These are phyloP conservation scores for Andrena minutula DNA, from an alignment of 2,888 invertebrate genomes.

Conservation along the genomic window DNA sequence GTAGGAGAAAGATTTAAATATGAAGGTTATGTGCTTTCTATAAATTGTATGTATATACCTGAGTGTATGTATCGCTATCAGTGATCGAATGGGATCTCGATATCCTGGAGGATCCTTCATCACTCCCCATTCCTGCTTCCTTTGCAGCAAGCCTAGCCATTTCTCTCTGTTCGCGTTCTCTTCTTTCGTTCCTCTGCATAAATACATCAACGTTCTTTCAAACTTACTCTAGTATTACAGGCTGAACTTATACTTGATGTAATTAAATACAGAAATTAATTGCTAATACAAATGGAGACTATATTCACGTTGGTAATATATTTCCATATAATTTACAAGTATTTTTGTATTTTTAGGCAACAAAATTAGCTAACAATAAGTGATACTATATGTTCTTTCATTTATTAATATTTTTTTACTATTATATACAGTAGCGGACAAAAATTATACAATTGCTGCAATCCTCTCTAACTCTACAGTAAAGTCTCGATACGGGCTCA, in stretches of 20 bases:
- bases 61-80: slow-evolving; percentile 89
- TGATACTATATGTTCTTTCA: no score
- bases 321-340: no score
- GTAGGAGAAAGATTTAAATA: neutral
- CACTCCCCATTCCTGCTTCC: slow-evolving; percentile 81
- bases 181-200: slow-evolving; percentile 93
- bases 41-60: slow-evolving; percentile 84
- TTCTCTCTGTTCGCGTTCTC: slow-evolving; percentile 92
- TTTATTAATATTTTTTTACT: no score
- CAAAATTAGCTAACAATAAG: no score
- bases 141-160: slow-evolving; percentile 91
- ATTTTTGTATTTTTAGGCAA: no score
- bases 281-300: no score
- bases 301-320: no score
- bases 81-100: slow-evolving; percentile 84
- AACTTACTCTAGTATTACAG: neutral
- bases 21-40: neutral
- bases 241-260: neutral
- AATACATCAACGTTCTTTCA: neutral
- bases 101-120: slow-evolving; percentile 81
- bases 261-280: neutral
- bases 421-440: no score
- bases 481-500: no score
- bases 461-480: no score
- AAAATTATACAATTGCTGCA: no score